These are phyloP conservation scores for Euschistus heros DNA, from an alignment of 1,140 invertebrate species.

Conservation along the genomic window DNA sequence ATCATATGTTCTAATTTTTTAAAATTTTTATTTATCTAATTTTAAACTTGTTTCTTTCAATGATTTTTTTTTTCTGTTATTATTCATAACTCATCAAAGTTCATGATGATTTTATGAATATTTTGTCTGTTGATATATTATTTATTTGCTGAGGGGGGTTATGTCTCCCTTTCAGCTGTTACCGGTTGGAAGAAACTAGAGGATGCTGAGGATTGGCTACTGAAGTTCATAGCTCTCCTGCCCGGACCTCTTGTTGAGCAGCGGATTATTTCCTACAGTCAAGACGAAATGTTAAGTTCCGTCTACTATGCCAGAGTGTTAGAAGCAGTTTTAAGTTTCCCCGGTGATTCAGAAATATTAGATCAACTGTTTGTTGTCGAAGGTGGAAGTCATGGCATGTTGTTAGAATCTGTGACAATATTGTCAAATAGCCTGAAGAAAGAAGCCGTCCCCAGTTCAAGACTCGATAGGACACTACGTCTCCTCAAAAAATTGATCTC, in stretches of 20 bases:
- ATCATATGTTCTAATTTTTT: too few relatives aligned
- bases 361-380: slow-evolving; percentile 36
- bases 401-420: slow-evolving; percentile 40
- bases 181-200: background rate
- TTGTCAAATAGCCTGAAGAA: slow-evolving; percentile 32
- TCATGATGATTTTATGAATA: too few relatives aligned
- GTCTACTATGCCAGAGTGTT: slow-evolving; percentile 19
- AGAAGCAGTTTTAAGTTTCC: slow-evolving; percentile 10
- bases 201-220: slow-evolving; percentile 16
- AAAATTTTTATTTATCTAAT: too few relatives aligned
- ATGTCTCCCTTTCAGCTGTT: slow-evolving; percentile 20
- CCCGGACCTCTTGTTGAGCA: slow-evolving; percentile 52
- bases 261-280: slow-evolving; percentile 43
- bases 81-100: too few relatives aligned
- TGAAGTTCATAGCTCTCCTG: slow-evolving; percentile 32
- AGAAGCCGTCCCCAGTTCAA: slow-evolving; percentile 6
- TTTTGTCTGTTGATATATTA: background rate
- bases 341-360: background rate
- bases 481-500: slow-evolving; percentile 42
- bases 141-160: slow-evolving; percentile 7
- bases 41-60: too few relatives aligned
- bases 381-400: slow-evolving; percentile 37
- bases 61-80: too few relatives aligned
- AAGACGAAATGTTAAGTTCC: slow-evolving; percentile 31
- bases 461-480: slow-evolving; percentile 33